phyloP scores from a whole-genome alignment of 1,140 invertebrate genomes.

The Bombus affinis region DNA sequence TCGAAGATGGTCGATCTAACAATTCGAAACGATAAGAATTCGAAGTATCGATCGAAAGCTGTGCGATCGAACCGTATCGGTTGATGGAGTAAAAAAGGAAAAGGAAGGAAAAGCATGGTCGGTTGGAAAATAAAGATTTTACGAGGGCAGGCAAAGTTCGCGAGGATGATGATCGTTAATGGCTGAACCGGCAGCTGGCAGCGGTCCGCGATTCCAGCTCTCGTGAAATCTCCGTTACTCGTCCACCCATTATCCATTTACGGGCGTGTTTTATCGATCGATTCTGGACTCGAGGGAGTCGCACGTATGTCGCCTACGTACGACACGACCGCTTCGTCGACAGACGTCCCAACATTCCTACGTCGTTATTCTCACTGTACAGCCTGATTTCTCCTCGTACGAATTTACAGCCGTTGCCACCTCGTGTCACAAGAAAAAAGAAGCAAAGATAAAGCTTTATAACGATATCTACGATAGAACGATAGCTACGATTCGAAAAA shows the following conservation, averaged over 20 bases:
- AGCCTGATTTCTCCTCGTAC: not conserved
- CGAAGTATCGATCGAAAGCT: too few relatives aligned
- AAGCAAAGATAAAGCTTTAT: not conserved
- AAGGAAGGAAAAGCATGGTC: not conserved
- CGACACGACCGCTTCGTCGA: conserved; percentile 12
- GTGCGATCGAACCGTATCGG: too few relatives aligned
- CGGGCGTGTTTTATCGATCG: conserved; percentile 64
- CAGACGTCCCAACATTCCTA: conserved; percentile 4
- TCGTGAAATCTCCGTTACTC: conserved; percentile 64
- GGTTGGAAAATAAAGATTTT: conserved; percentile 9
- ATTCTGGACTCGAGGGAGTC: conserved; percentile 46
- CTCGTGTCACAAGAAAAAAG: not conserved
- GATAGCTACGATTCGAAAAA: not conserved
- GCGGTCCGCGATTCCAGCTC: conserved; percentile 51
- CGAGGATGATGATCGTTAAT: conserved; percentile 61
- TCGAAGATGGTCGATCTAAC: not conserved
- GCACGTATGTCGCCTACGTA: conserved; percentile 45
- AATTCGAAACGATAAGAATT: not conserved
- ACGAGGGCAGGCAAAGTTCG: conserved; percentile 1
- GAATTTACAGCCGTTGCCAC: not conserved
- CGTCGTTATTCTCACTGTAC: not conserved
- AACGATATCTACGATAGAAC: not conserved
- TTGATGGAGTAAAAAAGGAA: not conserved
- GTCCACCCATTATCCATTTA: conserved; percentile 65
- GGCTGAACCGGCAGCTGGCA: conserved; percentile 41